Base-by-base conservation (phyloP, 1,140 invertebrate species). In the Orchesella cincta region DNA sequence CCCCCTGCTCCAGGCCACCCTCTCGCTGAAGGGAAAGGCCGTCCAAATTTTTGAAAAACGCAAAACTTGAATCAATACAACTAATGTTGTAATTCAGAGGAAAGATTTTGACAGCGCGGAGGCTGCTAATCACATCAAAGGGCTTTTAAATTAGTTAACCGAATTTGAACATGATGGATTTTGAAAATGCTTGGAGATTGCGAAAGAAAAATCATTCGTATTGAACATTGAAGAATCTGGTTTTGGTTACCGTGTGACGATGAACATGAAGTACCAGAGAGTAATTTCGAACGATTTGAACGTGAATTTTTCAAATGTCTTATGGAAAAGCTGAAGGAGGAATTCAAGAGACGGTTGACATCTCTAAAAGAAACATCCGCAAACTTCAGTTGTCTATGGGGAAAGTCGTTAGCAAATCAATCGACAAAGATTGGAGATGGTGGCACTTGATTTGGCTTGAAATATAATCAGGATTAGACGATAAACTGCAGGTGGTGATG, bases 251-350 rank as follows among this genome's bases (percentile, higher is more conserved):
- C 57, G 57, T 12, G 5, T 29, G 28, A 64, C 57, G 5, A 64
- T 5, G 28, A 64, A 26, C n/a, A 64, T 64, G 57, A 64, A 12
- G 5, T 29, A 12, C n/a, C n/a, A 64, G 39, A 46, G 18, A 46
- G 39, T n/a, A 64, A 64, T 64, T 23, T 64, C n/a, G 5, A 64
- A n/a, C 57, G 57, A n/a, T 64, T 64, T 64, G 8, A 64, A 23
- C 5, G 12, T 12, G 28, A n/a, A 64, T 64, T 64, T 64, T 64
- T 64, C 28, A 23, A 12, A 12, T 12, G 5, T 12, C 8, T 64
- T n/a, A 64, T 64, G 28, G 57, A 64, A n/a, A 64, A 64, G 12
- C 28, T 64, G 5, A 64, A 12, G 5, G n/a, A n/a, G 5, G 57
- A 64, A 64, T 26, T 64, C 23, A 23, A 64, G 5, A n/a, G 5